phyloP scores from a whole-genome alignment of 2,888 invertebrate species.

The Anoncus sp. region DNA sequence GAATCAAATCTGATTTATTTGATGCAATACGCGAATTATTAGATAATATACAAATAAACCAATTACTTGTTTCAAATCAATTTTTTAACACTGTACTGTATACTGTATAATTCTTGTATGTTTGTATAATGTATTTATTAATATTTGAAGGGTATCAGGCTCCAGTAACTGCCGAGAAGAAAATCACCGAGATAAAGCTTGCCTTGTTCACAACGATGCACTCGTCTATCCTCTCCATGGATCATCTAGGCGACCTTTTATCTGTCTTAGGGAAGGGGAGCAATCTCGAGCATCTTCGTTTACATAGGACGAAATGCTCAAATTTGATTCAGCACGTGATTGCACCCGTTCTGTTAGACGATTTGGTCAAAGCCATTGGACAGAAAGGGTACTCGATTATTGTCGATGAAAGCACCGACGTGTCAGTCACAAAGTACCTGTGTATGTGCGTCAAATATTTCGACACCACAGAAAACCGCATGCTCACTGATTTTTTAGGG shows the following conservation, averaged over 20 bases:
- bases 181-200: constrained; percentile 56
- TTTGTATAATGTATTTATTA: constrained; percentile 1
- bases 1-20: too few species aligned
- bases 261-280: constrained; percentile 46
- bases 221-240: constrained; percentile 54
- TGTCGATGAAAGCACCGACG: constrained; percentile 67
- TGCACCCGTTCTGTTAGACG: constrained; percentile 51
- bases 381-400: constrained; percentile 60
- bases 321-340: constrained; percentile 63
- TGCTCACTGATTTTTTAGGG: constrained; percentile 64
- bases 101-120: too few species aligned
- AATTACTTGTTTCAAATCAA: too few species aligned
- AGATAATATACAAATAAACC: too few species aligned
- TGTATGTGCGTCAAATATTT: constrained; percentile 62
- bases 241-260: constrained; percentile 61
- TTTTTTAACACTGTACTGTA: too few species aligned
- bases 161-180: constrained; percentile 8
- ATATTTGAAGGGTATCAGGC: constrained; percentile 25
- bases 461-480: constrained; percentile 43
- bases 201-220: constrained; percentile 57
- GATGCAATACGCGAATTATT: too few species aligned
- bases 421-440: constrained; percentile 62
- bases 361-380: constrained; percentile 62
- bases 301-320: constrained; percentile 66
- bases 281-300: constrained; percentile 38